Evolutionary conservation across 2,888 invertebrate species (phyloP).

Genomic region (Pandemis corylana): DNA sequence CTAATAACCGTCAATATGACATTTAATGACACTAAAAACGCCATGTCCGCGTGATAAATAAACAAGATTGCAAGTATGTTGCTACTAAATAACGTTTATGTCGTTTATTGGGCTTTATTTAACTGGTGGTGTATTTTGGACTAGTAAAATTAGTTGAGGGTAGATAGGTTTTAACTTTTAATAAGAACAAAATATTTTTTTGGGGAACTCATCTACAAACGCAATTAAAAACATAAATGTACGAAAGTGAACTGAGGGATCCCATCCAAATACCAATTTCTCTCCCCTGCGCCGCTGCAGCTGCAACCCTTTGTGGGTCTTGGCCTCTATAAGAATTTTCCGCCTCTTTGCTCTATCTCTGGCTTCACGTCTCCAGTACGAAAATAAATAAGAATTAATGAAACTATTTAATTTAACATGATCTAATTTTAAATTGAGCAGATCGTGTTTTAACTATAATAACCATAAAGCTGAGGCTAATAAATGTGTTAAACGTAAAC

Average conservation of each 20-base stretch:
- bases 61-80: constrained; percentile 5
- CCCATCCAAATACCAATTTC: too few relatives aligned
- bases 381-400: not conserved
- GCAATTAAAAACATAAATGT: too few relatives aligned
- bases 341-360: too few relatives aligned
- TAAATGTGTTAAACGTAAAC: not conserved
- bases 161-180: too few relatives aligned
- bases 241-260: too few relatives aligned
- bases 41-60: not conserved
- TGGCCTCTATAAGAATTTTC: too few relatives aligned
- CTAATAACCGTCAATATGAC: not conserved
- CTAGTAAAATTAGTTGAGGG: not conserved
- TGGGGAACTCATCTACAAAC: too few relatives aligned
- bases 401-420: not conserved
- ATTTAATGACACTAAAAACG: constrained; percentile 6
- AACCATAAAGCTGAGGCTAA: constrained; percentile 7
- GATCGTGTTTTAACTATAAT: constrained; percentile 10
- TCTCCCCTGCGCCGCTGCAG: too few relatives aligned
- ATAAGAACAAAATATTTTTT: too few relatives aligned
- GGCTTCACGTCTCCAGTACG: too few relatives aligned
- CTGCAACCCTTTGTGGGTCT: too few relatives aligned
- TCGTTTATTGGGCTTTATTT: not conserved
- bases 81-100: not conserved
- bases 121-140: not conserved
- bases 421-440: constrained; percentile 8